Evolutionary conservation across 1,140 invertebrate genomes (phyloP).

Genomic region (Drosophila albomicans): DNA sequence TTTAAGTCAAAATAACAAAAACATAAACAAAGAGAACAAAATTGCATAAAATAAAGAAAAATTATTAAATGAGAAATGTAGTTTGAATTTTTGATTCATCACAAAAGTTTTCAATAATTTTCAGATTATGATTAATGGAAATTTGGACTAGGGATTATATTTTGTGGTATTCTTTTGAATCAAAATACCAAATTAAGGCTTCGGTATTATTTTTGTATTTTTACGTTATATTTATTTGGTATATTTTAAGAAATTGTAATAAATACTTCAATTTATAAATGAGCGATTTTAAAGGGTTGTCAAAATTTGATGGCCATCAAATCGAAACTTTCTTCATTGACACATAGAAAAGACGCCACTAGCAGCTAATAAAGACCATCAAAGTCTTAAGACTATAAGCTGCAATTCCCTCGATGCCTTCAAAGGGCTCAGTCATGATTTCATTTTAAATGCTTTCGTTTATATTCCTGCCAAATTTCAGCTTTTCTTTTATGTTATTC

Average conservation of each 20-base stretch:
- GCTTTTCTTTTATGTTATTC: neutral
- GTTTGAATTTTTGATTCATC: neutral
- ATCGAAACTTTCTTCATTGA: conserved; percentile 18
- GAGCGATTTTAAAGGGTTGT: neutral
- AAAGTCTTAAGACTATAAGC: conserved; percentile 32
- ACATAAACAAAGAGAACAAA: conserved; percentile 50
- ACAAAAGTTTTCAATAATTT: no score
- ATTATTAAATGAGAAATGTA: conserved; percentile 12
- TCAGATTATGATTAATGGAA: no score
- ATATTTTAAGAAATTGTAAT: no score
- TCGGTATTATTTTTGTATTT: no score
- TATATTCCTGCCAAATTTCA: conserved; percentile 23
- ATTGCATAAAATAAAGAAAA: conserved; percentile 37
- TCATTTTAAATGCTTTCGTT: conserved; percentile 72
- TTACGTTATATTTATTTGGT: no score
- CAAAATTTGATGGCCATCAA: neutral
- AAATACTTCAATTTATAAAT: no score
- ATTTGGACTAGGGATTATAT: no score
- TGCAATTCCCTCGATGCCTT: neutral
- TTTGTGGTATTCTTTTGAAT: no score
- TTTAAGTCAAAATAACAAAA: conserved; percentile 24
- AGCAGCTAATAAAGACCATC: conserved; percentile 69
- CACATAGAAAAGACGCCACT: conserved; percentile 25
- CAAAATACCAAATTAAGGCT: no score
- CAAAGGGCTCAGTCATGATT: conserved; percentile 44